phyloP scores from a whole-genome alignment of 2,888 invertebrate species.

The Nebria salina region DNA sequence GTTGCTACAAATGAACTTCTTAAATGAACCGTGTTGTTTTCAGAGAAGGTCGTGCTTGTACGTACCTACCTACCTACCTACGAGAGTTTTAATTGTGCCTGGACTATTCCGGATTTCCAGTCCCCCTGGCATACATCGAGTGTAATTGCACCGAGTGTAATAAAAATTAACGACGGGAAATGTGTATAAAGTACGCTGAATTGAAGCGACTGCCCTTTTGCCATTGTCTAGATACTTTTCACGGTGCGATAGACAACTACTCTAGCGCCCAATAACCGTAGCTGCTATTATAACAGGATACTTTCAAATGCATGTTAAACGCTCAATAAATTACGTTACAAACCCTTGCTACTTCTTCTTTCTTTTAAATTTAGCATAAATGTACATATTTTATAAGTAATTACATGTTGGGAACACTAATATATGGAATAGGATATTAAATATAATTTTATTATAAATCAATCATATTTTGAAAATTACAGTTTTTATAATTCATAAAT shows the following conservation, averaged over 20 bases:
- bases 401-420: too few relatives aligned
- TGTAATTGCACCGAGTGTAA: slow-evolving; percentile 59
- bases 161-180: slow-evolving; percentile 64
- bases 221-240: slow-evolving; percentile 37
- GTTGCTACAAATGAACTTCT: slow-evolving; percentile 42
- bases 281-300: neutral
- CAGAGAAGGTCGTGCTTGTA: neutral
- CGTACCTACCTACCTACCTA: neutral
- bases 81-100: slow-evolving; percentile 24
- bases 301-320: too few relatives aligned
- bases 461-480: too few relatives aligned
- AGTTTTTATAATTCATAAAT: too few relatives aligned
- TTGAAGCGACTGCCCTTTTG: slow-evolving; percentile 52
- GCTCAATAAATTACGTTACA: too few relatives aligned
- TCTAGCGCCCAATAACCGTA: neutral
- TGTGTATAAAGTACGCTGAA: slow-evolving; percentile 61
- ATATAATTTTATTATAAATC: too few relatives aligned
- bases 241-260: slow-evolving; percentile 31
- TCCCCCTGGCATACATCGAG: slow-evolving; percentile 47
- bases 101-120: slow-evolving; percentile 31
- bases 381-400: neutral
- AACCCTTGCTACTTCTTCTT: neutral
- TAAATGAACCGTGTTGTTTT: slow-evolving; percentile 41
- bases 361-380: neutral
- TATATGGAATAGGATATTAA: too few relatives aligned